phyloP scores from a whole-genome alignment of 2,113 vertebrate species.

The Triplophysa rosa region DNA sequence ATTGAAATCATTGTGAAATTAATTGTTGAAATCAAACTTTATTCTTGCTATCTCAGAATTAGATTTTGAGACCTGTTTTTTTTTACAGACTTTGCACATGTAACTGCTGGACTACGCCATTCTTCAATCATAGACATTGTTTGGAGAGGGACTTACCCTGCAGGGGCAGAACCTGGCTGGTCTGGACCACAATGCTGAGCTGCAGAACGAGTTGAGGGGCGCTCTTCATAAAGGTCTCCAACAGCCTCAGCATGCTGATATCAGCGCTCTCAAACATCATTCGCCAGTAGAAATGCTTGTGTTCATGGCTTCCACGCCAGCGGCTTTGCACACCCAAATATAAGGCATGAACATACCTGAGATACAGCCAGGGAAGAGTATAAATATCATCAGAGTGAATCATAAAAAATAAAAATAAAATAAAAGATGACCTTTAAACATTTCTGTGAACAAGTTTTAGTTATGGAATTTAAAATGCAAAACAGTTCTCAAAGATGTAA shows the following conservation, averaged over 20 bases:
- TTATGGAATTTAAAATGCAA: not conserved
- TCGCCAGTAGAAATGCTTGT: constrained; percentile 91
- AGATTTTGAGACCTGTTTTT: no score
- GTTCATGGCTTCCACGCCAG: constrained; percentile 85
- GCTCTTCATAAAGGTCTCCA: constrained; percentile 97
- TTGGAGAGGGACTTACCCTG: constrained; percentile 81
- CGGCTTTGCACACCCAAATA: constrained; percentile 97
- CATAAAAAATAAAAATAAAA: not conserved
- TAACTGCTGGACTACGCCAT: no score
- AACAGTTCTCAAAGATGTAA: not conserved
- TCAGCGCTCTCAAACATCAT: constrained; percentile 97
- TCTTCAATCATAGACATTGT: not conserved
- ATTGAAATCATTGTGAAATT: no score
- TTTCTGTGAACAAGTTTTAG: not conserved
- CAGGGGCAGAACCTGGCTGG: constrained; percentile 76
- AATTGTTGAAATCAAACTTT: no score
- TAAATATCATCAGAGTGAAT: not conserved
- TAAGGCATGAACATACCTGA: constrained; percentile 89
- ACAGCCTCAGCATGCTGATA: constrained; percentile 94
- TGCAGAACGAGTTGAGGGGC: constrained; percentile 98
- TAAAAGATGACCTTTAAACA: not conserved
- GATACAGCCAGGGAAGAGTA: not conserved
- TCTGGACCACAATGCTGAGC: constrained; percentile 93
- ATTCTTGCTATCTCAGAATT: no score
- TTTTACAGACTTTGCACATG: no score